Evolutionary conservation across 2,888 invertebrate genomes (phyloP).

Genomic region (Dryadula phaetusa): DNA sequence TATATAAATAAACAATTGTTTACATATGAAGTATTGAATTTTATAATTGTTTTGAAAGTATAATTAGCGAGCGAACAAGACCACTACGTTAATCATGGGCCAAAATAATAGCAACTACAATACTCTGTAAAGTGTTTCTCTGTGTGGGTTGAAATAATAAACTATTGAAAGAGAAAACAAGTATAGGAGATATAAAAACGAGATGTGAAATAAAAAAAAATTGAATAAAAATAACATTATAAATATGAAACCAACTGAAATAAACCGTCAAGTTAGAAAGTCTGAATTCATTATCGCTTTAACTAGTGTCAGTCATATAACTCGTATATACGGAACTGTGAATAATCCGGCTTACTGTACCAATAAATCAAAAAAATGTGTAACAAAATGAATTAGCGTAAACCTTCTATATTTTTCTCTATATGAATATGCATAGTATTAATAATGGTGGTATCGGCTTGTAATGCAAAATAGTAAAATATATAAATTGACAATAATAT

Average conservation of each 20-base stretch:
- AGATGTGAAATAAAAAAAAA: constrained; percentile 60
- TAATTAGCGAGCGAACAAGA: constrained; percentile 76
- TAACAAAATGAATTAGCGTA: constrained; percentile 65
- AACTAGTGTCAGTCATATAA: constrained; percentile 63
- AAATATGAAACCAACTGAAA: constrained; percentile 42
- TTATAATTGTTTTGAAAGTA: constrained; percentile 26
- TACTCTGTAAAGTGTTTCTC: constrained; percentile 83
- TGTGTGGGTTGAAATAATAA: constrained; percentile 78
- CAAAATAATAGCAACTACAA: constrained; percentile 79
- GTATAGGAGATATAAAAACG: constrained; percentile 67
- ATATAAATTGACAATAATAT: constrained; percentile 73
- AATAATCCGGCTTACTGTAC: constrained; percentile 69
- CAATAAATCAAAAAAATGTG: constrained; percentile 68
- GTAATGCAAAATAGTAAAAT: constrained; percentile 79
- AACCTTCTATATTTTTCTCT: constrained; percentile 56
- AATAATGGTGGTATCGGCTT: constrained; percentile 67
- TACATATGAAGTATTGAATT: too few species aligned
- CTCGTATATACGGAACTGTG: constrained; percentile 53
- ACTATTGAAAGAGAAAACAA: constrained; percentile 72
- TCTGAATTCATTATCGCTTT: constrained; percentile 62
- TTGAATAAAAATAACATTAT: constrained; percentile 54
- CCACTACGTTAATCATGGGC: constrained; percentile 76
- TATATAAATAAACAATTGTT: constrained; percentile 8
- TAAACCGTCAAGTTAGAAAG: constrained; percentile 55
- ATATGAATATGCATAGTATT: constrained; percentile 73